Evolutionary conservation across 1,140 invertebrate species (phyloP).

Genomic region (Euschistus heros): DNA sequence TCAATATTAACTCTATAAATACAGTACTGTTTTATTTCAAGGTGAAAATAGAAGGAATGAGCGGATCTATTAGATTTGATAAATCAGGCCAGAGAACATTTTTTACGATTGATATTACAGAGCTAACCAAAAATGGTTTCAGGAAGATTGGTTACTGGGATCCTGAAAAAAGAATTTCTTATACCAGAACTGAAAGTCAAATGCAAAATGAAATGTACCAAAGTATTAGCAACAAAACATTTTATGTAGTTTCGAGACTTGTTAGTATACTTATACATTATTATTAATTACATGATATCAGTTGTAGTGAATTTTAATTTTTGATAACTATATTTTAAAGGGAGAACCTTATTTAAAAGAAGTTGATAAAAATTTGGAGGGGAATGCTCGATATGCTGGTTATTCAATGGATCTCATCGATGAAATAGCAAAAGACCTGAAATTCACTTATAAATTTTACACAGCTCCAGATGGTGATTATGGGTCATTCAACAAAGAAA

Average conservation of each 20-base stretch:
- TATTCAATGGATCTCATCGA: constrained; percentile 72
- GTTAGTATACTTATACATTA: constrained; percentile 47
- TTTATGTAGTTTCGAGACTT: constrained; percentile 38
- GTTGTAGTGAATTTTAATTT: too few relatives aligned
- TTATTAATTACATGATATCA: constrained; percentile 67
- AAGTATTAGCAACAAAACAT: constrained; percentile 38
- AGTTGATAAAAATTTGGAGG: constrained; percentile 17
- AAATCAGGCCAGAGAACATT: constrained; percentile 54
- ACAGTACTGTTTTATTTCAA: constrained; percentile 30
- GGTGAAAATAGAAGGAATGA: constrained; percentile 53
- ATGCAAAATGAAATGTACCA: constrained; percentile 36
- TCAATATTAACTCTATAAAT: not conserved
- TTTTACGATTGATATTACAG: constrained; percentile 67
- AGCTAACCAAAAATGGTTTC: constrained; percentile 48
- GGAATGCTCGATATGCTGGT: constrained; percentile 48
- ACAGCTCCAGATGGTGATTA: constrained; percentile 58
- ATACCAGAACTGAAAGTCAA: constrained; percentile 35
- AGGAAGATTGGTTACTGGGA: constrained; percentile 53
- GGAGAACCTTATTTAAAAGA: constrained; percentile 26
- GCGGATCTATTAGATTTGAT: constrained; percentile 66
- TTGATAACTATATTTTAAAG: constrained; percentile 8
- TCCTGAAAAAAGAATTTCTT: constrained; percentile 39
- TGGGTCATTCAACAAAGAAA: constrained; percentile 56
- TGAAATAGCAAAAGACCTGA: constrained; percentile 56
- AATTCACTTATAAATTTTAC: constrained; percentile 66